Conservation (phyloP, 2,888 invertebrate species). For the Deilephila elpenor region DNA sequence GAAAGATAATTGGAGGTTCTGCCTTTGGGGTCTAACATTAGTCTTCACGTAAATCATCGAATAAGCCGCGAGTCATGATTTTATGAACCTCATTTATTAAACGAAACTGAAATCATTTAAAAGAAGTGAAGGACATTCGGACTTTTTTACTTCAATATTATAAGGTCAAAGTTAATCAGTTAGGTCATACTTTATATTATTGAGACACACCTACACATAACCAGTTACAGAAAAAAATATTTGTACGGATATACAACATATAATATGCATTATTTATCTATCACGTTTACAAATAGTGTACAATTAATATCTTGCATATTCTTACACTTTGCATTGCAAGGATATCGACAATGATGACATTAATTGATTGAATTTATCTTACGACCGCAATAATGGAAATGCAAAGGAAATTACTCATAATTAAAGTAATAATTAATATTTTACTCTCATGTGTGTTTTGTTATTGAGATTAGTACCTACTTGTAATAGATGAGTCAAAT, state of each 20-base stretch:
- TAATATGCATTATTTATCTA: slow-evolving; percentile 4
- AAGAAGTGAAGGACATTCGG: background rate
- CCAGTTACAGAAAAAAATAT: background rate
- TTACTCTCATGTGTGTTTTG: too few relatives aligned
- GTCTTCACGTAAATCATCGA: background rate
- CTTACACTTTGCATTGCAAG: background rate
- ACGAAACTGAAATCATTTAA: background rate
- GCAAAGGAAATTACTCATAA: too few relatives aligned
- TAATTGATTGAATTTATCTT: background rate
- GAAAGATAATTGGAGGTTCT: background rate
- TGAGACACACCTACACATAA: slow-evolving; percentile 17
- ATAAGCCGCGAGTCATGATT: background rate
- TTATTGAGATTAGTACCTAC: too few relatives aligned
- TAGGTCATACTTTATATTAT: slow-evolving; percentile 25
- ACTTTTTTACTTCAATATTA: background rate
- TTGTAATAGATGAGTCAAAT: too few relatives aligned
- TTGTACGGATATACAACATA: background rate
- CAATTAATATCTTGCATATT: background rate
- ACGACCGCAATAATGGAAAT: background rate
- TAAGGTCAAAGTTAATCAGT: slow-evolving; percentile 20
- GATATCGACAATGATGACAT: background rate
- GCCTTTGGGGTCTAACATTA: background rate
- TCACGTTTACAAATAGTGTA: background rate
- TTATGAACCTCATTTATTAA: background rate
- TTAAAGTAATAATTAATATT: too few relatives aligned